Percentiles rank a stretch among this genome's conserved stretches.
Conservation (phyloP, 2,797 vertebrate genomes). For the Monodelphis domestica region DNA sequence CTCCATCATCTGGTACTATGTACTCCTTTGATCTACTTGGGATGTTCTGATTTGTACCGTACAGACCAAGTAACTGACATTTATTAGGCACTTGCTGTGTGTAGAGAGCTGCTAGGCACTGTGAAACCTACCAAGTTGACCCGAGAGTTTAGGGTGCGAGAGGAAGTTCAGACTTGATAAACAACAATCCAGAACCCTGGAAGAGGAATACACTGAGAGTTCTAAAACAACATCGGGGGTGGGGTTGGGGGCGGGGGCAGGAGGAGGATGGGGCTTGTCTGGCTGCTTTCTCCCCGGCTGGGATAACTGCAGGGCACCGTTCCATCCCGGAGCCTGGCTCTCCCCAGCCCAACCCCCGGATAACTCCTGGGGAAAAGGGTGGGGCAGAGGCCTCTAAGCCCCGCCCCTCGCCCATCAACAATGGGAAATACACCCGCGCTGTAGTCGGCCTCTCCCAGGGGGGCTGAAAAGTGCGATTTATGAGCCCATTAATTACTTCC, state of each 20-base stretch:
- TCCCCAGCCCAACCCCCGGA: neutral
- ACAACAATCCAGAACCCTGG: neutral
- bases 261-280: too few species aligned
- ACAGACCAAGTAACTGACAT: neutral
- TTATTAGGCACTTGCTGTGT: neutral
- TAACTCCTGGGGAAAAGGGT: neutral
- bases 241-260: neutral
- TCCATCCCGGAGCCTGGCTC: neutral
- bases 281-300: neutral
- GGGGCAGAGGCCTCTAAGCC: neutral
- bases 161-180: neutral
- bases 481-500: conserved; percentile 83
- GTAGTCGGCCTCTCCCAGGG: conserved; percentile 69
- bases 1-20: neutral
- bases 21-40: rapidly evolving
- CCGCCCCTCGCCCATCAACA: conserved; percentile 55
- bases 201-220: neutral
- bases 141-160: neutral
- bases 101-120: neutral
- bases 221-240: neutral
- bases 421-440: conserved; percentile 40
- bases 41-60: neutral
- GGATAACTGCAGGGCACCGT: neutral
- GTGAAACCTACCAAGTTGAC: neutral
- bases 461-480: conserved; percentile 79